Evolutionary conservation across 1,140 invertebrate species (phyloP), one percentile per base, ranked within the genome.

Genomic region (Uloborus diversus): DNA sequence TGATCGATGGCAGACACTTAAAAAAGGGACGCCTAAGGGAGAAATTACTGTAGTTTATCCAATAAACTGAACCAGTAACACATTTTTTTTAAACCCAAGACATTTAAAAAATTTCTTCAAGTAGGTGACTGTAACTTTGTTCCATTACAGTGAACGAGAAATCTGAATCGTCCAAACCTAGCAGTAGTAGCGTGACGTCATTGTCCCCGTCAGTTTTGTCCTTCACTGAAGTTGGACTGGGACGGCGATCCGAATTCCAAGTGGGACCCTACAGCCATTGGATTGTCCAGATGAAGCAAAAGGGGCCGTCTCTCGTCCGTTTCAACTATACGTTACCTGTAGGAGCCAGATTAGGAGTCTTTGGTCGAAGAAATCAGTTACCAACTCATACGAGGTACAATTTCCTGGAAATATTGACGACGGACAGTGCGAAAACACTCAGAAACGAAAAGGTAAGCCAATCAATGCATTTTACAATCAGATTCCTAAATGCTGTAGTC

Each of bases 381-480:
- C 96, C 96, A 0, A 96, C 94, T 84, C 94, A 98, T 78, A 97
- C 95, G 28, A 94, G 97, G 86, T 96, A 97, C 86, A 96, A 98
- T 86, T 97, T 98, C 85, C 93, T 94, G 20, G 94, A 97, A 88
- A 84, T 87, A 27, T 28, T 81, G 13, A 70, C 61, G 23, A 57
- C 81, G 5, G 76, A 79, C 20, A 37, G 73, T 0, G 73, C 61
- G 0, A 78, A 79, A 25, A 47, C 49, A 0, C 65, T 79, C 2
- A 23, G 76, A 14, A 69, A 13, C 0, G 76, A 69, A 47, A 79
- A 69, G 53, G 76, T 61, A 33, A 53, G 49, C 9, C n/a, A n/a
- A n/a, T n/a, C n/a, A n/a, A n/a, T n/a, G n/a, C n/a, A n/a, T n/a
- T n/a, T n/a, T n/a, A n/a, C n/a, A n/a, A n/a, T n/a, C n/a, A n/a